These are phyloP conservation scores for Horisme vitalbata DNA, from an alignment of 2,888 invertebrate genomes.

Conservation along the genomic window DNA sequence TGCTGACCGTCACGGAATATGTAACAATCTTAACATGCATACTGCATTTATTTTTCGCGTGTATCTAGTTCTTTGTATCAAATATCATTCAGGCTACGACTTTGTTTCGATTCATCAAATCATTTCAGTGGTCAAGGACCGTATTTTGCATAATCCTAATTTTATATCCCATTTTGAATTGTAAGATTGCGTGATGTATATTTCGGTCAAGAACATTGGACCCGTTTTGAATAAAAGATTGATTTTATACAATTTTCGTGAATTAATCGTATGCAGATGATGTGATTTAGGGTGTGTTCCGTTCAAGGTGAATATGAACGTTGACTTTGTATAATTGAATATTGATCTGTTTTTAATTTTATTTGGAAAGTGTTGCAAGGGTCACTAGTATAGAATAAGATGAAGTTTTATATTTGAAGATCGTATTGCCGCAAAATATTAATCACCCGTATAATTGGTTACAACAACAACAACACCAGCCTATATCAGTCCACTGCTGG, in stretches of 20 bases:
- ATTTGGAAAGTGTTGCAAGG: conserved; percentile 4
- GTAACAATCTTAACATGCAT: no score
- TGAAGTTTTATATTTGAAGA: no score
- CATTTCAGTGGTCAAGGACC: conserved; percentile 5
- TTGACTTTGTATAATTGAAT: conserved; percentile 8
- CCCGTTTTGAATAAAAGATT: conserved; percentile 8
- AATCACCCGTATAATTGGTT: no score
- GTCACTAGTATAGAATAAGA: no score
- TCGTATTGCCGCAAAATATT: no score
- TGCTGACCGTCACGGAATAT: no score
- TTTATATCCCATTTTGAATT: conserved; percentile 3
- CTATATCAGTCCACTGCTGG: no score
- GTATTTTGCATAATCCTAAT: conserved; percentile 8
- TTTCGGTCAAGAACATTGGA: conserved; percentile 18
- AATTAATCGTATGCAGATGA: conserved; percentile 13
- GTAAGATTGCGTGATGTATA: conserved; percentile 11
- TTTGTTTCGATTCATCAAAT: conserved; percentile 1
- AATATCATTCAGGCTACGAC: not conserved
- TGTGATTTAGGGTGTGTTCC: conserved; percentile 11
- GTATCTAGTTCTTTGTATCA: no score
- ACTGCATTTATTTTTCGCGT: no score
- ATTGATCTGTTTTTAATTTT: conserved; percentile 1
- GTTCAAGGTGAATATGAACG: conserved; percentile 15
- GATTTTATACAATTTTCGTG: conserved; percentile 6
- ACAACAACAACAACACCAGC: no score